Percentiles rank a stretch among this genome's conserved stretches.
Evolutionary conservation across 2,113 vertebrate genomes (phyloP).

Genomic region (Scatophagus argus): DNA sequence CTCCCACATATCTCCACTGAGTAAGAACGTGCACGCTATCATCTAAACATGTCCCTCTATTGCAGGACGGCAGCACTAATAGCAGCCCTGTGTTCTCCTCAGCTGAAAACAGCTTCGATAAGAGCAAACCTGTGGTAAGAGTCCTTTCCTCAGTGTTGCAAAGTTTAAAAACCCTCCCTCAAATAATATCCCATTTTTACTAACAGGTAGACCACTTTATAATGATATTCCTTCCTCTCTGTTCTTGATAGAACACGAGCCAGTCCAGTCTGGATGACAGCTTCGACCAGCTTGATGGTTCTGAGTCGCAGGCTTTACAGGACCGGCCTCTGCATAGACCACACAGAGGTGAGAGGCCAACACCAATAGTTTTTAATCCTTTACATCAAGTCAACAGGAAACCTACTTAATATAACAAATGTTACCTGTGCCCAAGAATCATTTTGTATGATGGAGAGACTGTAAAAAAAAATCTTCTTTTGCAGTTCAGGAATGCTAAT

Average conservation of each 20-base stretch:
- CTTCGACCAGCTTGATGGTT: conserved; percentile 66
- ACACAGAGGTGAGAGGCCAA: conserved; percentile 68
- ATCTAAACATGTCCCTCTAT: neutral
- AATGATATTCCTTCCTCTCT: accelerated
- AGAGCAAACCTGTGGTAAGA: conserved; percentile 81
- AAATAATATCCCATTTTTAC: neutral
- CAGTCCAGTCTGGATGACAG: conserved; percentile 83
- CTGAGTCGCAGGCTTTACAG: conserved; percentile 44
- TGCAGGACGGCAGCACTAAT: conserved; percentile 79
- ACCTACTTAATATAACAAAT: neutral
- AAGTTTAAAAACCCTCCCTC: neutral
- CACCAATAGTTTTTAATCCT: neutral
- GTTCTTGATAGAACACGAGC: conserved; percentile 79
- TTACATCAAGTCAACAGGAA: neutral
- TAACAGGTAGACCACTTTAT: neutral
- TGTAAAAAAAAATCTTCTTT: neutral
- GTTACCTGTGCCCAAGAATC: neutral
- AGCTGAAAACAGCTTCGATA: conserved; percentile 73
- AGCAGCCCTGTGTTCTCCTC: conserved; percentile 78
- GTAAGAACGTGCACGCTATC: neutral
- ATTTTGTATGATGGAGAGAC: neutral
- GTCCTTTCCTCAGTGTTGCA: conserved; percentile 30
- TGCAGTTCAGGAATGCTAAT: neutral
- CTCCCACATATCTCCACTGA: neutral
- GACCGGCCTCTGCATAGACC: conserved; percentile 48